A percentile compares a stretch with the other conserved stretches of the same genome.
Conservation (phyloP, 2,888 invertebrate genomes). For the Himalopsyche japonica region DNA sequence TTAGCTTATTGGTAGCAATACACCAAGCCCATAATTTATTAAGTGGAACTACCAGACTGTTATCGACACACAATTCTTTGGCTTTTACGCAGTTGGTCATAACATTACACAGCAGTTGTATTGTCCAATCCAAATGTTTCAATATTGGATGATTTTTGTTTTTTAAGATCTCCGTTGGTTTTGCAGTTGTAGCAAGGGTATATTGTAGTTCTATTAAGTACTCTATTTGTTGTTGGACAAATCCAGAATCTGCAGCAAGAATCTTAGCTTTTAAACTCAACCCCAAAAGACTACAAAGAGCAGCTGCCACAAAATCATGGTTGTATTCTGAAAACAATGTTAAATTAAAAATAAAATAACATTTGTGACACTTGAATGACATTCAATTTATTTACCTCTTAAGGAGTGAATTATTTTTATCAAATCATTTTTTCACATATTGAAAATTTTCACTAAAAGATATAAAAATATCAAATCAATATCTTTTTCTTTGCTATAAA, state of each 20-base stretch:
- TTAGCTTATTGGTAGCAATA: constrained; percentile 59
- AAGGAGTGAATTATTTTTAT: too few species aligned
- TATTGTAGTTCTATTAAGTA: constrained; percentile 30
- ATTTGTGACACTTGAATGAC: too few species aligned
- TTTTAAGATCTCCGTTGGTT: constrained; percentile 19
- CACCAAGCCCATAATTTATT: constrained; percentile 72
- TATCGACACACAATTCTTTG: constrained; percentile 60
- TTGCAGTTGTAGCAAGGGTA: constrained; percentile 2
- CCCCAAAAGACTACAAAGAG: constrained; percentile 28
- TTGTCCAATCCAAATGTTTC: constrained; percentile 60
- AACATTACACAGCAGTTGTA: constrained; percentile 63
- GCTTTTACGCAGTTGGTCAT: constrained; percentile 59
- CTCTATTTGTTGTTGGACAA: constrained; percentile 26
- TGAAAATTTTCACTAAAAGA: too few species aligned
- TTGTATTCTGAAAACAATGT: constrained; percentile 18
- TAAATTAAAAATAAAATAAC: too few species aligned
- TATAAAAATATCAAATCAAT: too few species aligned
- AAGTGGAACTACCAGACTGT: constrained; percentile 61
- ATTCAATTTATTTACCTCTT: too few species aligned
- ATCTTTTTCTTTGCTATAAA: too few species aligned
- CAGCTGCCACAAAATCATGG: constrained; percentile 21
- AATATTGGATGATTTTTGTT: constrained; percentile 52
- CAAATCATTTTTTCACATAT: too few species aligned
- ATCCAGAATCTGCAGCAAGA: constrained; percentile 23
- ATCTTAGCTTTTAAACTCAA: constrained; percentile 25